Base-by-base conservation (phyloP, 2,888 invertebrate genomes). In the Dynastes grantii region DNA sequence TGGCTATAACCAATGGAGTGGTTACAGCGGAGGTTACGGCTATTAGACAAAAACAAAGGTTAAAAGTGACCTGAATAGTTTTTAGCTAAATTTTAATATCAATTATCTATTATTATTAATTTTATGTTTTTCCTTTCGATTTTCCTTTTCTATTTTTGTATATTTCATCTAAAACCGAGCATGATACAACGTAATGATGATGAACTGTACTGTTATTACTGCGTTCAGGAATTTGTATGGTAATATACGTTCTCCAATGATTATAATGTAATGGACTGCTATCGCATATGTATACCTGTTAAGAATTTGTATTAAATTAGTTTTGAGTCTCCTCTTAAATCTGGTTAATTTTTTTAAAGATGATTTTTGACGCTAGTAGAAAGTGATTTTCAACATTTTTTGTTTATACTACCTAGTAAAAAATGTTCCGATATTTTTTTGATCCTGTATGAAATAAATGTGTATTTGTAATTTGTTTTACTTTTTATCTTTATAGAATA, bases 1-100 rank as follows among this genome's bases (percentile, higher is more conserved):
- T 76, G 90, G 90, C 49, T 92, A 92, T 82, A 91, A 91, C 80
- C 92, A 92, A 82, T 92, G 92, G 92, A 90, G 92, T 71, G 90
- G 91, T 58, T 92, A 92, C 81, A 87, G 89, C 79, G 89, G 90
- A 49, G 89, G 88, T 13, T 89, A 88, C 80, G 85, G 87, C 51
- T 88, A 88, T 79, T 85, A 79, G 82, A 65, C 9, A 16, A 37
- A 11, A 29, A 27, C 9, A 32, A 13, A 29, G 29, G 63, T 63
- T 63, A 1, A 63, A 5, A 13, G 32, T n/a, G 67, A 67, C 45
- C 49, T 67, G 67, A 49, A 45, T 67, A 67, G 67, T 67, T 67
- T 67, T 67, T 67, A 67, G 67, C 45, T 8, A 22, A 67, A 22
- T 67, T 67, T 67, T 67, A 67, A 67, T 49, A 32, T 32, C 22